Percentiles rank a stretch among this genome's conserved stretches.
Conservation (phyloP, 2,113 vertebrate genomes). For the Sphyrna mokarran region DNA sequence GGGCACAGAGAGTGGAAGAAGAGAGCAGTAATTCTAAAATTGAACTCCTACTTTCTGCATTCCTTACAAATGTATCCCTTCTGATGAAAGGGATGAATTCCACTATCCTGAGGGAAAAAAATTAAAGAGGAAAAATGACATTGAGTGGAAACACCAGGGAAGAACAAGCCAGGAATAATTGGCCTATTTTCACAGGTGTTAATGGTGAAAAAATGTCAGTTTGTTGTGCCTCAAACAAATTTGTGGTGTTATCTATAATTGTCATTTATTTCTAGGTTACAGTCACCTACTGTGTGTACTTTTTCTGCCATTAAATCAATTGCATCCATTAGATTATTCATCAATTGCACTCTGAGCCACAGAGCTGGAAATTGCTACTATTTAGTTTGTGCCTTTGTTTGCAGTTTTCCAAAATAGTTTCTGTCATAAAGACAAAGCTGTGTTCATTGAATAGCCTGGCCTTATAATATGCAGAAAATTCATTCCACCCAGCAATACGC, state of each 20-base stretch:
- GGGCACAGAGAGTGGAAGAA: neutral
- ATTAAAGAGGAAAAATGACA: neutral
- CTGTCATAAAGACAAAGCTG: slow-evolving; percentile 11
- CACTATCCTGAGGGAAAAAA: neutral
- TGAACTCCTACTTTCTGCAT: neutral
- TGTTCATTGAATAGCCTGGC: neutral
- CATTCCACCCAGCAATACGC: neutral
- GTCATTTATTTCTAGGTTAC: slow-evolving; percentile 1
- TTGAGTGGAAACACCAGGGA: neutral
- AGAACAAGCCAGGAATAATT: neutral
- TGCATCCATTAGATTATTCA: neutral
- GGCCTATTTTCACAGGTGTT: neutral
- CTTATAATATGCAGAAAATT: neutral
- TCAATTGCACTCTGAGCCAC: neutral
- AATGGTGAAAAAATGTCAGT: neutral
- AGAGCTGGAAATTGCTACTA: neutral
- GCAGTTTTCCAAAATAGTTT: neutral
- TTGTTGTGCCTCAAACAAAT: neutral
- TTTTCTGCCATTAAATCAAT: slow-evolving; percentile 9
- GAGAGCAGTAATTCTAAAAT: neutral
- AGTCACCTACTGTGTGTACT: neutral
- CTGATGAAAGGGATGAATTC: neutral
- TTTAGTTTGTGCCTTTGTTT: neutral
- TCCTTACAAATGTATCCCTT: neutral
- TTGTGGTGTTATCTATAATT: neutral